Percentiles rank a stretch among this genome's conserved stretches.
These are phyloP conservation scores for Hirtodrosophila histrioides DNA, from an alignment of 2,888 invertebrate genomes.

Conservation along the genomic window DNA sequence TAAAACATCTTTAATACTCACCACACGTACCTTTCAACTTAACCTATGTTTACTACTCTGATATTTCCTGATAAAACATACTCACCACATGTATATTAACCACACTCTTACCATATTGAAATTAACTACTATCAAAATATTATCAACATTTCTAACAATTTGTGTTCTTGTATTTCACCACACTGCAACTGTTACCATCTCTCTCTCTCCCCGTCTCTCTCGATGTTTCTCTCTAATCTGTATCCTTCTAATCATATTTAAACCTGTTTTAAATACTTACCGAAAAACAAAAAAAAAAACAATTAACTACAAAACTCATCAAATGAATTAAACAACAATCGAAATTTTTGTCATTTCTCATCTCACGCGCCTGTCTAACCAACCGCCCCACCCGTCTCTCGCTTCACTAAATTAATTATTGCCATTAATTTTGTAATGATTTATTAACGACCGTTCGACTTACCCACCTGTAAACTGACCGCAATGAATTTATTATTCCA, in stretches of 20 bases:
- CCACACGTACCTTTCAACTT: neutral
- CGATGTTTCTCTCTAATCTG: slow-evolving; percentile 12
- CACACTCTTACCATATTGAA: neutral
- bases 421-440: slow-evolving; percentile 26
- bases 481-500: slow-evolving; percentile 22
- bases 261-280: slow-evolving; percentile 13
- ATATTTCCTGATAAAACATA: neutral
- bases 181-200: slow-evolving; percentile 32
- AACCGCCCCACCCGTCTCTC: slow-evolving; percentile 1
- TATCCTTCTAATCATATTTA: slow-evolving; percentile 5
- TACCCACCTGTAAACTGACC: slow-evolving; percentile 9
- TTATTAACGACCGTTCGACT: slow-evolving; percentile 16
- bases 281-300: slow-evolving; percentile 3
- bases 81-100: slow-evolving; percentile 7
- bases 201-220: slow-evolving; percentile 27
- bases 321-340: slow-evolving; percentile 53
- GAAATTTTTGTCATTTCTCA: slow-evolving; percentile 61
- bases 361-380: slow-evolving; percentile 48
- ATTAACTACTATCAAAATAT: too few species aligned
- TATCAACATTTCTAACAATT: too few species aligned
- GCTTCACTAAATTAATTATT: slow-evolving; percentile 12
- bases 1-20: slow-evolving; percentile 1
- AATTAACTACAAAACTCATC: slow-evolving; percentile 25
- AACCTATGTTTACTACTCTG: too few species aligned
- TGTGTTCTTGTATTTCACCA: neutral